Conservation (phyloP, 2,888 invertebrate species). For the Callinectes sapidus region DNA sequence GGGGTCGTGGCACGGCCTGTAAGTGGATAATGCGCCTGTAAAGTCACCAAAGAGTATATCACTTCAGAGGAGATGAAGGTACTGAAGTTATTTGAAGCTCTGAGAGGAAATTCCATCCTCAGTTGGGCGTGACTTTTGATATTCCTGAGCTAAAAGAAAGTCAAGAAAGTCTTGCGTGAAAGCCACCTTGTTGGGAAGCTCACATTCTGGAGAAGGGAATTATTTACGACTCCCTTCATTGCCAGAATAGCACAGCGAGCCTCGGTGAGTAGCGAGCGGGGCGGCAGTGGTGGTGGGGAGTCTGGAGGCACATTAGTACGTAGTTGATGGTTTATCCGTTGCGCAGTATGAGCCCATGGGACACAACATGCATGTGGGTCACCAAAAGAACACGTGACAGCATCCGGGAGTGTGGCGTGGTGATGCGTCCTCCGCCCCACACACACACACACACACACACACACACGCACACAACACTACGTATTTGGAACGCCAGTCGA, state of each 20-base stretch:
- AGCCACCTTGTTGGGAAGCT: neutral
- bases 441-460: conserved; percentile 23
- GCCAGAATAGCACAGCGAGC: neutral
- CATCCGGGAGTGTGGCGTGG: conserved; percentile 18
- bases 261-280: neutral
- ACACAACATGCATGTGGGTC: neutral
- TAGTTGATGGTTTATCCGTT: neutral
- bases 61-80: neutral
- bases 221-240: neutral
- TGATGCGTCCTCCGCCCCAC: neutral
- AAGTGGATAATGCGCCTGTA: neutral
- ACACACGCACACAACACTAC: conserved; percentile 8
- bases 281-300: neutral
- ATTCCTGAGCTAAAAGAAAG: neutral
- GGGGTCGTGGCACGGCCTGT: neutral
- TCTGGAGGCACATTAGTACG: neutral
- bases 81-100: neutral
- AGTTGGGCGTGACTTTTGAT: neutral
- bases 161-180: neutral
- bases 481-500: neutral
- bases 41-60: neutral
- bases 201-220: neutral
- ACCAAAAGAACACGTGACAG: conserved; percentile 28
- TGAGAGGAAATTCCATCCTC: neutral
- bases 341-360: neutral